These are phyloP conservation scores for Apis florea DNA, from an alignment of 1,140 invertebrate species.

Conservation along the genomic window DNA sequence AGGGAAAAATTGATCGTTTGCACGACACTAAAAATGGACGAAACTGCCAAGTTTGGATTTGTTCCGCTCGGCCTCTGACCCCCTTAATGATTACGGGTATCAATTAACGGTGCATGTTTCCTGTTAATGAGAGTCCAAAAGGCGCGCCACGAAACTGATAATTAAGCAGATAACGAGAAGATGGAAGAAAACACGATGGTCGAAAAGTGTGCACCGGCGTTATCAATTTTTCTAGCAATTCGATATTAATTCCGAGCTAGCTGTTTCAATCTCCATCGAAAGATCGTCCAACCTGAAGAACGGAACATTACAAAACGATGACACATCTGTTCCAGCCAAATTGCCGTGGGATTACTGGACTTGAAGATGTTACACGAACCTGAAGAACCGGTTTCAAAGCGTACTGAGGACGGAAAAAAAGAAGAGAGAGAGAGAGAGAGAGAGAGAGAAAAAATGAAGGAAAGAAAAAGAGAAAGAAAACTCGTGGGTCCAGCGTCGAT, in stretches of 20 bases:
- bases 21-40: background rate
- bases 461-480: background rate
- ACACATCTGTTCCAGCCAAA: conserved; percentile 63
- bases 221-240: background rate
- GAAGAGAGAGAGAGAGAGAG: background rate
- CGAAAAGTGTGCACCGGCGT: background rate
- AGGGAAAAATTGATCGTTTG: conserved; percentile 13
- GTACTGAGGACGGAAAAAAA: conserved; percentile 19
- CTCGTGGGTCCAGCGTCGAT: conserved; percentile 46
- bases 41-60: conserved; percentile 29
- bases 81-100: conserved; percentile 64
- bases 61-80: conserved; percentile 48
- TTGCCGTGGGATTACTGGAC: conserved; percentile 64
- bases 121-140: conserved; percentile 64
- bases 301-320: conserved; percentile 46
- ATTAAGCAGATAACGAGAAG: conserved; percentile 44
- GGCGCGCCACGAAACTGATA: conserved; percentile 53
- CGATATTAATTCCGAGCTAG: background rate
- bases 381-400: conserved; percentile 55
- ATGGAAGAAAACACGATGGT: background rate
- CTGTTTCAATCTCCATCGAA: background rate
- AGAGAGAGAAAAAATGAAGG: conserved; percentile 19
- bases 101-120: conserved; percentile 64
- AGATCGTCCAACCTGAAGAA: conserved; percentile 10
- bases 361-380: conserved; percentile 63